Percentiles rank a stretch among this genome's conserved stretches.
Conservation (phyloP, 2,113 vertebrate genomes). For the Dipodomys ordii region DNA sequence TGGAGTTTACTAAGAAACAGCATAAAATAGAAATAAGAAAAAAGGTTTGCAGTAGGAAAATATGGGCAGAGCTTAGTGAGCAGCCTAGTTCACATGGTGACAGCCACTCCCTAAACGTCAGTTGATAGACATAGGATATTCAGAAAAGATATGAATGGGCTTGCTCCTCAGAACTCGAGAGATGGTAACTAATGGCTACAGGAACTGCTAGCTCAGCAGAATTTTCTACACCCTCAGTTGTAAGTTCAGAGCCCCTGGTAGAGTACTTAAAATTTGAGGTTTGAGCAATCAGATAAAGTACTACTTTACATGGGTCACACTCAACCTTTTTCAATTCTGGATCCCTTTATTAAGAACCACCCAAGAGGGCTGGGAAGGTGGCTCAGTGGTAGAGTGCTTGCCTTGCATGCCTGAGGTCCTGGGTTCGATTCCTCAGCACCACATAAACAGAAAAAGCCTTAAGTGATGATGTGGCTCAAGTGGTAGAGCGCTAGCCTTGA, state of each 20-base stretch:
- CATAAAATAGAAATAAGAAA: neutral
- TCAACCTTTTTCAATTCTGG: neutral
- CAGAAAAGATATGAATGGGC: neutral
- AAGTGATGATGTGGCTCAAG: too few species aligned
- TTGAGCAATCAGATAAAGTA: neutral
- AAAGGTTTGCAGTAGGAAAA: neutral
- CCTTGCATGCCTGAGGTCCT: too few species aligned
- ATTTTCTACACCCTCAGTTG: neutral
- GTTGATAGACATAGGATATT: neutral
- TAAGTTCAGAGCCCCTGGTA: neutral
- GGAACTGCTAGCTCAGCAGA: neutral
- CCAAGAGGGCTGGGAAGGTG: too few species aligned
- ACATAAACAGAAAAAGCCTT: too few species aligned
- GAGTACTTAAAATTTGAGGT: neutral
- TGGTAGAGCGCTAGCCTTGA: too few species aligned
- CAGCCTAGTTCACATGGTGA: neutral
- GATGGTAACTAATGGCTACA: neutral
- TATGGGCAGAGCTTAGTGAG: neutral
- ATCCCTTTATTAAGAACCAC: neutral
- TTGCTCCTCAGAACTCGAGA: neutral
- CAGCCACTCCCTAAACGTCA: rapidly evolving
- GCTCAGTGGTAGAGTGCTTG: too few species aligned
- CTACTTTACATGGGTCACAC: neutral
- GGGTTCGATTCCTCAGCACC: too few species aligned
- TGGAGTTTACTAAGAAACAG: constrained; percentile 17